phyloP scores from a whole-genome alignment of 2,888 invertebrate species.

The Gari tellinella region DNA sequence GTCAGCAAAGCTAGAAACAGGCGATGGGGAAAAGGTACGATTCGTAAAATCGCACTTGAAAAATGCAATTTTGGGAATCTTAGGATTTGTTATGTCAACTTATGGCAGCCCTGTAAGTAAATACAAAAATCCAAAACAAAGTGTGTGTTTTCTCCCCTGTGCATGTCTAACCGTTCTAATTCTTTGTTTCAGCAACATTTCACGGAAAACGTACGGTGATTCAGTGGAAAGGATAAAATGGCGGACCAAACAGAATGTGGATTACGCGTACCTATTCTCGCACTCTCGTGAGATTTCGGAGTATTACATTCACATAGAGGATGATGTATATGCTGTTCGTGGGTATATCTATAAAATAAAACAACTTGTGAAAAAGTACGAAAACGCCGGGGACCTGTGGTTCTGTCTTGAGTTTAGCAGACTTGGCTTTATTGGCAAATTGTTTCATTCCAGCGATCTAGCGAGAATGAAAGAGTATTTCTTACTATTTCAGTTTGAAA shows the following conservation, averaged over 20 bases:
- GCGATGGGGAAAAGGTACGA: no score
- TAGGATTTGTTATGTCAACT: no score
- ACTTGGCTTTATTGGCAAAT: slow-evolving; percentile 57
- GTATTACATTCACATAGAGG: slow-evolving; percentile 83
- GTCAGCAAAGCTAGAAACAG: no score
- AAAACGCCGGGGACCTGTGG: slow-evolving; percentile 23
- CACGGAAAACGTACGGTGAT: slow-evolving; percentile 79
- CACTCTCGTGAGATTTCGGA: slow-evolving; percentile 76
- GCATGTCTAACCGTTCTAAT: no score
- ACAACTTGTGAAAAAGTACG: slow-evolving; percentile 74
- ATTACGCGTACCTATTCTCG: slow-evolving; percentile 81
- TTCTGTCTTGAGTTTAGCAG: slow-evolving; percentile 49
- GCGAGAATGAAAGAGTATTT: slow-evolving; percentile 39
- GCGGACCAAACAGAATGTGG: slow-evolving; percentile 84
- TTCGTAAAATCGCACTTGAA: no score
- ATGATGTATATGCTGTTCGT: slow-evolving; percentile 79
- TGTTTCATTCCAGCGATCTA: slow-evolving; percentile 44
- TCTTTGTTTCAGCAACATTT: slow-evolving; percentile 30
- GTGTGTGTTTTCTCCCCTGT: no score
- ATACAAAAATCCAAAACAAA: no score
- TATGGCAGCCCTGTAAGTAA: no score
- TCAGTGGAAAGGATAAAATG: slow-evolving; percentile 78
- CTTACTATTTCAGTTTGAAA: slow-evolving; percentile 38
- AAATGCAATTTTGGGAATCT: no score
- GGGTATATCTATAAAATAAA: slow-evolving; percentile 78